Conservation (phyloP, 2,888 invertebrate species). For the Stegana nigrithorax region DNA sequence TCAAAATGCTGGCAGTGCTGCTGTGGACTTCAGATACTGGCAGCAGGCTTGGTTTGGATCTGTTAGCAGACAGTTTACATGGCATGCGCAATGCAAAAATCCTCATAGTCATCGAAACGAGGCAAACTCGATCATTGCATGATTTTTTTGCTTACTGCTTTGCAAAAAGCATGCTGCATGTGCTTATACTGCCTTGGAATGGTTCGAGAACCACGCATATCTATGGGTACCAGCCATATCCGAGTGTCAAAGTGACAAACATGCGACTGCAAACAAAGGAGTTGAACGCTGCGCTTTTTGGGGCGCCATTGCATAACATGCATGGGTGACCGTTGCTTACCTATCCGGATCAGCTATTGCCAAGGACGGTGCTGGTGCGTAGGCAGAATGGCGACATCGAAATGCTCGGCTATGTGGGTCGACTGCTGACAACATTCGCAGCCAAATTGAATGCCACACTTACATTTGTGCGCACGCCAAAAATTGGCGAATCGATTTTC, state of each 20-base stretch:
- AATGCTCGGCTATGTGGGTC: conserved; percentile 27
- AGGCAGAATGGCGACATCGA: neutral
- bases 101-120: neutral
- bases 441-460: conserved; percentile 5
- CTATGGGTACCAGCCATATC: neutral
- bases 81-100: neutral
- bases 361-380: conserved; percentile 15
- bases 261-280: neutral
- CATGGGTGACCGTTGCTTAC: conserved; percentile 20
- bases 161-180: neutral
- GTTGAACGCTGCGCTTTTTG: conserved; percentile 11
- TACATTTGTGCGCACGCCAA: neutral
- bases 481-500: neutral
- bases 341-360: conserved; percentile 27
- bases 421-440: conserved; percentile 23
- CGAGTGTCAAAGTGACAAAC: neutral
- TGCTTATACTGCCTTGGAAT: neutral
- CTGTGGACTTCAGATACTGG: too few species aligned
- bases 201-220: neutral
- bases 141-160: neutral
- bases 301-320: conserved; percentile 17
- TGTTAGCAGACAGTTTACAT: neutral
- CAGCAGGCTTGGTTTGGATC: neutral
- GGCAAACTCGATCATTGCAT: neutral
- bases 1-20: neutral